These are phyloP conservation scores for Arnoldichthys spilopterus DNA, from an alignment of 2,797 vertebrate species.

Conservation along the genomic window DNA sequence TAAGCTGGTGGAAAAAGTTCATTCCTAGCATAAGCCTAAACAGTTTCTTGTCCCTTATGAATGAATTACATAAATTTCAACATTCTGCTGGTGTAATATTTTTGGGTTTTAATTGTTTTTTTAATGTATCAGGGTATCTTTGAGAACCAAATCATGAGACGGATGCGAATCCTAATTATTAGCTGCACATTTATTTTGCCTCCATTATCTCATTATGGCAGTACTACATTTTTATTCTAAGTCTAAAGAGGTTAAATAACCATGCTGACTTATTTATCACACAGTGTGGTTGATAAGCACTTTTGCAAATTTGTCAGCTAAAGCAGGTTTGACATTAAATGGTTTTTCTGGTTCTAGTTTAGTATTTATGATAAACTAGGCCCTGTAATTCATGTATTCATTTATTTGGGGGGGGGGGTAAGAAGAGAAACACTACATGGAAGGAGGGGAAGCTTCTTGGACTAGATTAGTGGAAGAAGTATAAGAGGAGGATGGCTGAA, in stretches of 20 bases:
- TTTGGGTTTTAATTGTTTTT: neutral
- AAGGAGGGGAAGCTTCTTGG: too few relatives aligned
- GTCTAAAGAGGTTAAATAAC: neutral
- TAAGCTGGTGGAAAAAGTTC: slow-evolving; percentile 26
- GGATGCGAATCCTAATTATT: neutral
- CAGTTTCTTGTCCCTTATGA: slow-evolving; percentile 28
- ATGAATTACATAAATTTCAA: neutral
- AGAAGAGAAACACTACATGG: neutral
- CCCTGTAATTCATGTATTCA: neutral
- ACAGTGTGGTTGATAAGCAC: neutral
- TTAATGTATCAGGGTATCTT: slow-evolving; percentile 30
- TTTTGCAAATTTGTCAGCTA: neutral
- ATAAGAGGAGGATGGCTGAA: too few relatives aligned
- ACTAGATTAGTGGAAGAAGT: too few relatives aligned
- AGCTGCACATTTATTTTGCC: neutral
- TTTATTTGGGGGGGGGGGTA: too few relatives aligned
- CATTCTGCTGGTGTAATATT: neutral
- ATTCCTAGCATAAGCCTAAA: neutral
- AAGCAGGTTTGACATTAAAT: neutral
- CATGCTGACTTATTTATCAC: neutral
- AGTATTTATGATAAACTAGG: neutral
- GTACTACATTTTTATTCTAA: too few relatives aligned
- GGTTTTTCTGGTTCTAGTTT: neutral
- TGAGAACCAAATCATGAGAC: neutral
- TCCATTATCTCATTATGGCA: neutral